Conservation (phyloP, 2,888 invertebrate genomes). For the Tachina lurida region DNA sequence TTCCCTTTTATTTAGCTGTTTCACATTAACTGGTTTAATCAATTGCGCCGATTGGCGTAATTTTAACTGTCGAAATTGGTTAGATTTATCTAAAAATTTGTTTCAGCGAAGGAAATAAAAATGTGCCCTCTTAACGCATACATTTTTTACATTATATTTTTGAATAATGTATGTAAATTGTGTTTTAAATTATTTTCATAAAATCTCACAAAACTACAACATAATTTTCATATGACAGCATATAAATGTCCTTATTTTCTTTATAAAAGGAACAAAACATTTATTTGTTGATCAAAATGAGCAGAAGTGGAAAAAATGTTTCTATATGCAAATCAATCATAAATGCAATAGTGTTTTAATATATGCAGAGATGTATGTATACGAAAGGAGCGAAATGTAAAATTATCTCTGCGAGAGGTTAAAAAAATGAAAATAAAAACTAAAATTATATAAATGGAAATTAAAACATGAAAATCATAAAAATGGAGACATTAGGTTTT, state of each 20-base stretch:
- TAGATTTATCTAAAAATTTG: too few species aligned
- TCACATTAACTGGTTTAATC: too few species aligned
- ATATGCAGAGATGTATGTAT: conserved; percentile 29
- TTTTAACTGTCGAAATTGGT: too few species aligned
- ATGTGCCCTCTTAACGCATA: too few species aligned
- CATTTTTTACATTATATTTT: too few species aligned
- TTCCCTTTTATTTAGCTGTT: too few species aligned
- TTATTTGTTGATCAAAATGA: conserved; percentile 44
- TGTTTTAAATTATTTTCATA: too few species aligned
- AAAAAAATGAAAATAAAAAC: not conserved
- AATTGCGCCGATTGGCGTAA: too few species aligned
- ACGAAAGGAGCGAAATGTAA: not conserved
- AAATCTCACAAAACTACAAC: not conserved
- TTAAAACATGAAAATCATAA: not conserved
- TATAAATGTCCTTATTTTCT: conserved; percentile 65
- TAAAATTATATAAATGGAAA: not conserved
- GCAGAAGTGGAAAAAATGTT: not conserved
- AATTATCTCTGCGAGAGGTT: not conserved
- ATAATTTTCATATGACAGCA: conserved; percentile 60
- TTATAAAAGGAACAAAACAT: conserved; percentile 30
- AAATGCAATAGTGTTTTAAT: not conserved
- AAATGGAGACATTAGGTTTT: too few species aligned
- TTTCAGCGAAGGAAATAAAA: too few species aligned
- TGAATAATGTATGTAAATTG: too few species aligned
- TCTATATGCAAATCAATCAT: conserved; percentile 50